Evolutionary conservation across 1,140 invertebrate species (phyloP).

Genomic region (Ips typographus): DNA sequence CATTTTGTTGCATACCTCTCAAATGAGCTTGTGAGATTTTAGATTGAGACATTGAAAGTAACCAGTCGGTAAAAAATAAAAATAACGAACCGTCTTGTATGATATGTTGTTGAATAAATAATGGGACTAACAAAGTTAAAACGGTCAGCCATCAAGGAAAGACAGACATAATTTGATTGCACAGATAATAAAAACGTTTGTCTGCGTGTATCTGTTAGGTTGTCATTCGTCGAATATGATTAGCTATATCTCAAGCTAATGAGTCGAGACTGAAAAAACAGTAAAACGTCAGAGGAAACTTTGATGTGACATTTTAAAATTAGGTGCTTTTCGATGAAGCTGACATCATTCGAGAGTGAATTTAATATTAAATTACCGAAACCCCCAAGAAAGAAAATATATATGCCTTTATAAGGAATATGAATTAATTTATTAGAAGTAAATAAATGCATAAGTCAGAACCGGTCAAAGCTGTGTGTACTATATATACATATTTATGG

Average conservation of each 20-base stretch:
- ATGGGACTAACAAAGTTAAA: not conserved
- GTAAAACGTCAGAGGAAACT: not conserved
- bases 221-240: constrained; percentile 8
- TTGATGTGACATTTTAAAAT: not conserved
- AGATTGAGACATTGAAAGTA: no score
- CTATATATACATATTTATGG: constrained; percentile 7
- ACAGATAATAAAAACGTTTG: constrained; percentile 20
- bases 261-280: constrained; percentile 13
- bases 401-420: not conserved
- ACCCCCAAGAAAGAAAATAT: not conserved
- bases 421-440: constrained; percentile 9
- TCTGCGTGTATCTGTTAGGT: not conserved
- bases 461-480: constrained; percentile 4
- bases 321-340: not conserved
- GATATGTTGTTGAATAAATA: not conserved
- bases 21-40: no score
- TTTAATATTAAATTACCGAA: no score
- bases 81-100: no score
- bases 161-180: constrained; percentile 9
- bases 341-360: not conserved
- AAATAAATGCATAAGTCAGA: constrained; percentile 18
- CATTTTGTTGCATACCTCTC: no score
- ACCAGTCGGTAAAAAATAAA: no score
- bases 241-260: constrained; percentile 13
- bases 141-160: not conserved